Conservation (phyloP, 2,113 vertebrate genomes). For the Gopherus flavomarginatus region DNA sequence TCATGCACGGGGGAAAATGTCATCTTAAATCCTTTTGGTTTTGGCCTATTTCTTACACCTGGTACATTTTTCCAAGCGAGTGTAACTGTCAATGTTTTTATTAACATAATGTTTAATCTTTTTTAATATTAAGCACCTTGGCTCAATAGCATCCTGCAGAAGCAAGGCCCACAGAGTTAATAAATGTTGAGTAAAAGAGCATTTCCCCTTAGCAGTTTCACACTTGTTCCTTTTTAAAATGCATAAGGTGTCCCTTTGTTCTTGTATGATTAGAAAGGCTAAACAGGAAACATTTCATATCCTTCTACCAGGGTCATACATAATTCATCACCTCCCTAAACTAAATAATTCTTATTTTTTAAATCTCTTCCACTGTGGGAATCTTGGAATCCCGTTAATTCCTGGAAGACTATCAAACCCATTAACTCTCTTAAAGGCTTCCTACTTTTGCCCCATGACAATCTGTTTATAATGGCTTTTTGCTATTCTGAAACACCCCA, state of each 20-base stretch:
- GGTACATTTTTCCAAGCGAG: background rate
- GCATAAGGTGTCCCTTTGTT: background rate
- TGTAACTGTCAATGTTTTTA: background rate
- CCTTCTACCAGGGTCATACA: background rate
- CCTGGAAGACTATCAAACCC: background rate
- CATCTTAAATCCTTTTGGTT: background rate
- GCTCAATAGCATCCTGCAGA: background rate
- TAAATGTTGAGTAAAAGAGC: background rate
- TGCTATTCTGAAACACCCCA: background rate
- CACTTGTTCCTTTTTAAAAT: background rate
- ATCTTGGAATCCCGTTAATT: background rate
- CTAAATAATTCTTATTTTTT: background rate
- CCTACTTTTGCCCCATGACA: background rate
- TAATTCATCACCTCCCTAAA: background rate
- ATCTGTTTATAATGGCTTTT: background rate
- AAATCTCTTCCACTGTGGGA: background rate
- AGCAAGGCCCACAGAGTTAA: constrained; percentile 11
- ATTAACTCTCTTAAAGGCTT: background rate
- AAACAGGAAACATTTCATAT: background rate
- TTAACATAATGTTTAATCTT: too few relatives aligned
- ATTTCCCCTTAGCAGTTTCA: background rate
- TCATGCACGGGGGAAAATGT: background rate
- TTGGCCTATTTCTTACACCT: background rate
- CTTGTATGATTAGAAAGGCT: background rate
- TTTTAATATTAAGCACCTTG: background rate